Conservation (phyloP, 1,140 invertebrate species). For the Helicoverpa armigera region DNA sequence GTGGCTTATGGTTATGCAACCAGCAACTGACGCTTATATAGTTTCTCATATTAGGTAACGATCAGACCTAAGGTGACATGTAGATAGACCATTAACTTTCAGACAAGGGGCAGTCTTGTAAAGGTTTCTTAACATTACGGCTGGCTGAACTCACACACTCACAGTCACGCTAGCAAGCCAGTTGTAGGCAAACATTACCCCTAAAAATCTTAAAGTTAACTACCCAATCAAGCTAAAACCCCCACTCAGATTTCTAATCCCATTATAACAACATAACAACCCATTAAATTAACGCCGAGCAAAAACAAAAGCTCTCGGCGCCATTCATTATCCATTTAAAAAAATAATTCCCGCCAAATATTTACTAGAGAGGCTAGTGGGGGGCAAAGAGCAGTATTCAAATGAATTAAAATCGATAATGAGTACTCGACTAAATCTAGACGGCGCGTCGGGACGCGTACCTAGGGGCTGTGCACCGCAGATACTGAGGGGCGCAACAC, state of each 20-base stretch:
- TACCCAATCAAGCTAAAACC: constrained; percentile 24
- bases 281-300: constrained; percentile 1
- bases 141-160: too few relatives aligned
- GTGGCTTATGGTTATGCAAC: too few relatives aligned
- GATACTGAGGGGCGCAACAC: constrained; percentile 45
- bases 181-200: not conserved
- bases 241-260: not conserved
- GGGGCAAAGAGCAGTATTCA: constrained; percentile 34
- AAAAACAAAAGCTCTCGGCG: constrained; percentile 42
- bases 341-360: constrained; percentile 43
- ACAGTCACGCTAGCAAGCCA: too few relatives aligned
- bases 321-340: constrained; percentile 19
- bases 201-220: not conserved
- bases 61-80: too few relatives aligned
- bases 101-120: too few relatives aligned
- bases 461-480: constrained; percentile 43
- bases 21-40: too few relatives aligned
- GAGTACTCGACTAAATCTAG: constrained; percentile 57
- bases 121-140: too few relatives aligned
- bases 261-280: constrained; percentile 26
- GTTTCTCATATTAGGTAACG: too few relatives aligned
- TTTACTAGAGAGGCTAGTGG: constrained; percentile 18
- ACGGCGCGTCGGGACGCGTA: constrained; percentile 47
- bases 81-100: too few relatives aligned
- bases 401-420: constrained; percentile 59